A percentile compares a stretch with the other conserved stretches of the same genome.
Evolutionary conservation across 2,888 invertebrate species (phyloP).

Genomic region (Phaedon cochleariae): DNA sequence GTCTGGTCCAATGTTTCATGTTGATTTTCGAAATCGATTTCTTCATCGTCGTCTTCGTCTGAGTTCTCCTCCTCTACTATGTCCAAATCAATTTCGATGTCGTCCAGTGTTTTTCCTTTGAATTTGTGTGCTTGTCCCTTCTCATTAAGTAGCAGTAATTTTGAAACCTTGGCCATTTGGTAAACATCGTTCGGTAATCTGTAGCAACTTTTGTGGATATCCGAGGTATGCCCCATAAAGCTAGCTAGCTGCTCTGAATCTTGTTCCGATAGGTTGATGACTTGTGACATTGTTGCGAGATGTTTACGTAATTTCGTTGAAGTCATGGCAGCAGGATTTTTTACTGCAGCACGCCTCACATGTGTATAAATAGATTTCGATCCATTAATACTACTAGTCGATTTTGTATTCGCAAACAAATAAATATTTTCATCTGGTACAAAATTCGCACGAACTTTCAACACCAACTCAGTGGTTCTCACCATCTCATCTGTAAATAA

Average conservation of each 20-base stretch:
- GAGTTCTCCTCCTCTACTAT: background rate
- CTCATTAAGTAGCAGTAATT: conserved; percentile 9
- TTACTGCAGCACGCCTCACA: conserved; percentile 12
- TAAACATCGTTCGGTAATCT: no score
- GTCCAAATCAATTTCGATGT: conserved; percentile 19
- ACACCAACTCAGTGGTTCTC: background rate
- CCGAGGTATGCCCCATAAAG: conserved; percentile 20
- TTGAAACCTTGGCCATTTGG: conserved; percentile 13
- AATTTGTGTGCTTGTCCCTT: conserved; percentile 19
- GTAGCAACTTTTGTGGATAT: conserved; percentile 14
- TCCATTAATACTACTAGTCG: conserved; percentile 10
- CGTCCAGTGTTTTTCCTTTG: conserved; percentile 20
- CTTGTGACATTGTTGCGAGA: conserved; percentile 19
- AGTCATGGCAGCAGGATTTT: conserved; percentile 11
- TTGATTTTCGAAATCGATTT: no score
- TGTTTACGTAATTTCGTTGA: conserved; percentile 18
- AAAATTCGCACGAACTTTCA: background rate
- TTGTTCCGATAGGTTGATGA: conserved; percentile 14
- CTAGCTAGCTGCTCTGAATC: conserved; percentile 19
- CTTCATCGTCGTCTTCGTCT: background rate
- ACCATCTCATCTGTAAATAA: conserved; percentile 15
- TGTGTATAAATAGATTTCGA: conserved; percentile 9
- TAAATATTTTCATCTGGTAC: background rate
- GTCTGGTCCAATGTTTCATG: no score
- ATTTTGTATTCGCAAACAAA: conserved; percentile 17